Evolutionary conservation across 1,140 invertebrate genomes (phyloP), one percentile per base, ranked within the genome.

Genomic region (Tribolium castaneum): DNA sequence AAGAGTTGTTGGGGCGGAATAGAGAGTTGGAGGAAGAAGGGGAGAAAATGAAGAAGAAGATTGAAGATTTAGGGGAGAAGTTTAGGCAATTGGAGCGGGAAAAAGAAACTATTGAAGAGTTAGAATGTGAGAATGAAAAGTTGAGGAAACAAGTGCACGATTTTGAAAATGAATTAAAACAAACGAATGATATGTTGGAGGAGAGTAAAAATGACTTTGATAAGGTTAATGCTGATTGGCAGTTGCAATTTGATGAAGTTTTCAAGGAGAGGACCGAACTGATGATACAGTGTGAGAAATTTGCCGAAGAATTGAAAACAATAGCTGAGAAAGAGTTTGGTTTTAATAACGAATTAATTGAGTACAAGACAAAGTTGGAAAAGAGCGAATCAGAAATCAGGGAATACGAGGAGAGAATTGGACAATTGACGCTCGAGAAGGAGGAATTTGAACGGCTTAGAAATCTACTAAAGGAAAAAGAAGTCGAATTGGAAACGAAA

Each of bases 151-250:
- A 88, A 62, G 78, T 90, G 52, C 79, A 77, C 14, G 83, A 87
- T 70, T 81, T 89, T 14, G 89, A 92, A 80, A 81, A 80, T 62
- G 86, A 90, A 39, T 80, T 86, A 5, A 90, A 90, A 83, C 88
- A 9, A 83, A 86, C 39, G 89, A 91, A 25, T 88, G 84, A 85
- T 34, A 86, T 90, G 56, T 78, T 90, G 78, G 84, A 86, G 3
- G 86, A 88, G 70, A 90, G 89, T 80, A 86, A 87, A 45, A 87
- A 83, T 10, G 90, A 92, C 73, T 87, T 90, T 50, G 91, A 92
- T 78, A 90, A 90, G 79, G 83, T 91, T 51, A 91, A 92, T 82
- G 84, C 85, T 25, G 90, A 92, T 81, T 88, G 92, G 73, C 91
- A 90, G 78, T 86, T 85, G n/a, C 91, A 92, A 84, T 87, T 92